Evolutionary conservation across 2,113 vertebrate genomes (phyloP), one percentile per base, ranked within the genome.

Genomic region (Phyllostomus discolor): DNA sequence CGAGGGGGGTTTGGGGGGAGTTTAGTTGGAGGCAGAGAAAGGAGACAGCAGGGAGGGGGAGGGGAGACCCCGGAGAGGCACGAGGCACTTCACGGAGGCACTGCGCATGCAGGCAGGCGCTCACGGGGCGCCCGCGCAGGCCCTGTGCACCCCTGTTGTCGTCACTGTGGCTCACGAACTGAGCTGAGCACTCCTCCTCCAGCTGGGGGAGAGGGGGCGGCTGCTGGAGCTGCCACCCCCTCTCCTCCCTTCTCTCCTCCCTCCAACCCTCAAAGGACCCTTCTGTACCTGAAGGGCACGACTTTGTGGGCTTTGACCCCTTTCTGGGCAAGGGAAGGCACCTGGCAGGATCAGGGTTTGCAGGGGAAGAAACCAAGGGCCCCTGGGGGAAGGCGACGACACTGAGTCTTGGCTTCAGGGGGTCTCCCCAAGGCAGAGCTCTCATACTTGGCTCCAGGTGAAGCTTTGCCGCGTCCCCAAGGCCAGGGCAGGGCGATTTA

Each of bases 401-500:
- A 20, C 17, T 2, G 17, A 48, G 50, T n/a, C 80, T 90, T 50
- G 43, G 54, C 76, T 46, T 41, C 11, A 26, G 15, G 35, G n/a
- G 66, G 31, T 38, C 38, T 75, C 57, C 46, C 24, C 83, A 69
- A 94, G 72, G 91, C 62, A 0, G 9, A 81, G 33, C 62, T 7
- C 85, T 94, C 67, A 59, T 38, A 33, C 52, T 97, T 96, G 96
- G 85, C 91, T 95, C 89, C 50, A 54, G 95, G 91, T 62, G 83
- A 64, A 91, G 52, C 22, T 86, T 19, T 54, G 78, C 62, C 0
- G 4, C 0, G 10, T 94, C 78, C 81, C 88, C 94, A 95, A 91
- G 97, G 93, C 94, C 82, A 62, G 94, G 96, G 96, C 41, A 96
- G 88, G 97, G 94, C 6, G 0, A 91, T 98, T 97, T 98, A 98